Base-by-base conservation (phyloP, 1,140 invertebrate genomes). In the Megalonaias nervosa region DNA sequence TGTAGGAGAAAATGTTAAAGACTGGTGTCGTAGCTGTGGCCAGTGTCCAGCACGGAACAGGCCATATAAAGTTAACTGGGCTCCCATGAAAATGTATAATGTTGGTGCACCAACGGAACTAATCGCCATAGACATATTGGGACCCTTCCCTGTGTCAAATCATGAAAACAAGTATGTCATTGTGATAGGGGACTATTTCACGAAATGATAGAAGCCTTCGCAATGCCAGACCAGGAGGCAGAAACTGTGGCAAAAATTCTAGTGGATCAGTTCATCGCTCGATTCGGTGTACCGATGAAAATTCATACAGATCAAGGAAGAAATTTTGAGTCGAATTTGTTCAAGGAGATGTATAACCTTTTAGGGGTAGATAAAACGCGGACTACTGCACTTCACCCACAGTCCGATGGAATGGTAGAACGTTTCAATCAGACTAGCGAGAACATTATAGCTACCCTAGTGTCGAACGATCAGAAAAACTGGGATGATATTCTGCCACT, bases 101-200 rank as follows among this genome's bases (percentile, higher is more conserved):
- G 17, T 56, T 5, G 75, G 68, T 13, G 21, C 21, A 15, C 61
- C 69, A 17, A 71, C 65, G 61, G 75, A 72, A 56, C 26, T 62
- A 6, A 67, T 77, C 17, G 75, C 60, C 3, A 23, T 71, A 31
- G 75, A 77, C 38, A 77, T 77, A 21, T 15, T 71, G 56, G 70
- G 68, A 21, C 9, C 38, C 16, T 60, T 71, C 21, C 75, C 68
- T 26, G 21, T 17, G 56, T 60, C 68, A 26, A n/a, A 48, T 5
- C 5, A 31, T 9, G 69, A 79, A 1, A 89, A 85, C 61, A 55
- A 68, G 17, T 82, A 82, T 58, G 71, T 88, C n/a, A 67, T 89
- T 9, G 86, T 86, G 0, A 55, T 82, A 14, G 64, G 75, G 1
- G 85, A 84, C 64, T 79, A 82, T 71, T 86, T 81, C 16, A 87